Evolutionary conservation across 2,888 invertebrate species (phyloP), one percentile per base, ranked within the genome.

Genomic region (Apamea sordens): DNA sequence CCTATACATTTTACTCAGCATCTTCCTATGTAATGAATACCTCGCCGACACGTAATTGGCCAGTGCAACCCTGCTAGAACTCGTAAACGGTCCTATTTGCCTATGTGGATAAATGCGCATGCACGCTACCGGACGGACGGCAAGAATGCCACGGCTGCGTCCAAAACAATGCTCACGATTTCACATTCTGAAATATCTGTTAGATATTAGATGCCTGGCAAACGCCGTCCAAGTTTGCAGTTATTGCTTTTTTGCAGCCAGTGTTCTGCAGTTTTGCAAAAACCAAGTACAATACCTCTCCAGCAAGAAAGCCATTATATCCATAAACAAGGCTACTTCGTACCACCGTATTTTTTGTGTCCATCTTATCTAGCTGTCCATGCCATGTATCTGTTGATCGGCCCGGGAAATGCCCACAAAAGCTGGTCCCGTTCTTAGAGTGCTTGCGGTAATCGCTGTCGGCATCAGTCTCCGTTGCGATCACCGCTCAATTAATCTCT

Each of bases 1-100:
- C 91, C 93, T 93, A 91, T 93, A 92, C 92, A 94, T 94, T 95
- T 93, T 88, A 84, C 89, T 86, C 90, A 91, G 90, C 91, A 92
- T 93, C 92, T 91, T 90, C 85, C 92, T 88, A 87, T 94, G 93
- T 95, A 95, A 95, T 95, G 94, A 95, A 95, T 95, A 94, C 93
- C 92, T 93, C 89, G 92, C 91, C 89, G 90, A 90, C 92, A 92
- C 92, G 92, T 95, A 94, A 95, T 95, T 94, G 94, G 93, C 93
- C 89, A 82, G 89, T 86, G 89, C 90, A 90, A 89, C 91, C 89
- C 91, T 90, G 90, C 91, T 90, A 90, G 91, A 90, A 87, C 86
- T 90, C 90, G 90, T 92, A 93, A 93, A 92, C 91, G 91, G 91
- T 84, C 89, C 83, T 88, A 88, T 89, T 86, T 88, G 84, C 85